Evolutionary conservation across 1,140 invertebrate genomes (phyloP).

Genomic region (Macrobrachium nipponense): DNA sequence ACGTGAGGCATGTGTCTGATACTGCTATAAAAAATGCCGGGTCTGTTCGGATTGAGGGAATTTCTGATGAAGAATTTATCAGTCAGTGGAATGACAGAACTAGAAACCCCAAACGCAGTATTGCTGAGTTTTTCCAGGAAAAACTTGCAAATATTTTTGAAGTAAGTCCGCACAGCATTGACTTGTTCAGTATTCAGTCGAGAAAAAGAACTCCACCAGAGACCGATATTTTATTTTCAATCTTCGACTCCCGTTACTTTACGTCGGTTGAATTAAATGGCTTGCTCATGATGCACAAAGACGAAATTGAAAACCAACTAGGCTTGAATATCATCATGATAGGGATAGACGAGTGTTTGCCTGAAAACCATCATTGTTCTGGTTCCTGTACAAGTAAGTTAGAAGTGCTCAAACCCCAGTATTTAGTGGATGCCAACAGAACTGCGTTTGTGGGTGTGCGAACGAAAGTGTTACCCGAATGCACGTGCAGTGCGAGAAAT

Average conservation of each 20-base stretch:
- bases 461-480: conserved; percentile 85
- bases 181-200: conserved; percentile 95
- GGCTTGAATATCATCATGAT: conserved; percentile 98
- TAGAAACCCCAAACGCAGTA: conserved; percentile 85
- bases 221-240: conserved; percentile 93
- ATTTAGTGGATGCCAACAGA: conserved; percentile 96
- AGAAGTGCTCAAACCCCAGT: conserved; percentile 88
- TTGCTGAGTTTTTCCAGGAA: conserved; percentile 87
- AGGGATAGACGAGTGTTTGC: conserved; percentile 95
- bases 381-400: conserved; percentile 94
- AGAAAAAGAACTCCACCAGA: conserved; percentile 86
- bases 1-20: conserved; percentile 92
- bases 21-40: conserved; percentile 96
- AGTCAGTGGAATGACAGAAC: conserved; percentile 92
- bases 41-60: conserved; percentile 90
- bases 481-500: conserved; percentile 90
- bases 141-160: conserved; percentile 83
- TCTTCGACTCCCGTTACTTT: conserved; percentile 95
- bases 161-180: conserved; percentile 88
- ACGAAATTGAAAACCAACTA: conserved; percentile 88
- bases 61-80: conserved; percentile 96
- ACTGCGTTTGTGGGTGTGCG: conserved; percentile 93
- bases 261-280: conserved; percentile 94
- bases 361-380: conserved; percentile 95
- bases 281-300: conserved; percentile 86